Percentiles rank a stretch among this genome's conserved stretches.
Conservation (phyloP, 2,113 vertebrate species). For the Ginglymostoma cirratum region DNA sequence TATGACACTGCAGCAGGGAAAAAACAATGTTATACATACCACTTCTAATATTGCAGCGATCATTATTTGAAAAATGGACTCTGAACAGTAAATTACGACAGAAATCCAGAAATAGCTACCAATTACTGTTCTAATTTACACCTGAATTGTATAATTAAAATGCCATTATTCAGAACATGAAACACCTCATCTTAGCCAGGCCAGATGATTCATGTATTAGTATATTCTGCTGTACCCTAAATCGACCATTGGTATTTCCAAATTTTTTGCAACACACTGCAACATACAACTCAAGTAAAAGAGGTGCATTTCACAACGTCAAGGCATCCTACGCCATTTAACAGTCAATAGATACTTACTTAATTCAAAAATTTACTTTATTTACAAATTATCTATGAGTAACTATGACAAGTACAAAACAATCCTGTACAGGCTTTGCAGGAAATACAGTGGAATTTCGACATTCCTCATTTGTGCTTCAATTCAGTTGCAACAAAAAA, state of each 20-base stretch:
- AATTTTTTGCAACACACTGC: slow-evolving; percentile 17
- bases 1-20: not conserved
- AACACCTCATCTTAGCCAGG: not conserved
- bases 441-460: too few species aligned
- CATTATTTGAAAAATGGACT: slow-evolving; percentile 48
- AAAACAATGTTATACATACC: slow-evolving; percentile 57
- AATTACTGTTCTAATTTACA: not conserved
- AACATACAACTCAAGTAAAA: not conserved
- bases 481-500: too few species aligned
- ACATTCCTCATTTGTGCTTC: too few species aligned
- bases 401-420: too few species aligned
- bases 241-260: not conserved
- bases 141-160: slow-evolving; percentile 2
- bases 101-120: not conserved
- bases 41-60: slow-evolving; percentile 67
- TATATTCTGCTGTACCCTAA: not conserved
- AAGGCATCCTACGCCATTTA: not conserved
- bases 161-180: not conserved
- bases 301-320: not conserved
- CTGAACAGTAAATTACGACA: not conserved
- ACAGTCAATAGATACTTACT: not conserved
- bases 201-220: not conserved
- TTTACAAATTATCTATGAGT: too few species aligned
- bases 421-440: too few species aligned
- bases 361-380: too few species aligned